A percentile compares a stretch with the other conserved stretches of the same genome.
These are phyloP conservation scores for Platycheirus albimanus DNA, from an alignment of 2,888 invertebrate genomes.

Conservation along the genomic window DNA sequence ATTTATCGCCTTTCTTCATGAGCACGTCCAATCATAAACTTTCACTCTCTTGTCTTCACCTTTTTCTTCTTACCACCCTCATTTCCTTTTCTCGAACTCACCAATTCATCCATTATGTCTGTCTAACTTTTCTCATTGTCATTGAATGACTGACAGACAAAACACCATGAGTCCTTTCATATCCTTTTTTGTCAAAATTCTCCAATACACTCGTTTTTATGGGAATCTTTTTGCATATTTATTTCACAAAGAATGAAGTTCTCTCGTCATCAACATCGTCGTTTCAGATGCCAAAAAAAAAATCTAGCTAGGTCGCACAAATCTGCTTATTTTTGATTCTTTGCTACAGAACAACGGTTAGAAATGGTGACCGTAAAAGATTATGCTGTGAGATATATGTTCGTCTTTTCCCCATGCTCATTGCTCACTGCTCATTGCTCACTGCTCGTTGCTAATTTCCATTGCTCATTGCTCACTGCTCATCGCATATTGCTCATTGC, in stretches of 20 bases:
- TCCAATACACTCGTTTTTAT: constrained; percentile 8
- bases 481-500: no score
- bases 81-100: background rate
- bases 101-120: constrained; percentile 29
- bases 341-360: no score
- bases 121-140: constrained; percentile 41
- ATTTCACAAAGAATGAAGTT: constrained; percentile 64
- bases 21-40: constrained; percentile 72
- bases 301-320: background rate
- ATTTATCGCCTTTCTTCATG: constrained; percentile 73
- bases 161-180: constrained; percentile 20
- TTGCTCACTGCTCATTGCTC: no score
- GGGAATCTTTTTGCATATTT: constrained; percentile 67
- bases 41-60: constrained; percentile 29
- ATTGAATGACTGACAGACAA: constrained; percentile 68
- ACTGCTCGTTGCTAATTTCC: no score
- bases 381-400: no score
- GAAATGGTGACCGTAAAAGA: no score
- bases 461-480: no score
- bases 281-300: constrained; percentile 32
- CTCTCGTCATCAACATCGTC: constrained; percentile 50
- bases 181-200: background rate
- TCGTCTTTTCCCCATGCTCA: no score
- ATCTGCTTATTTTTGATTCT: constrained; percentile 8
- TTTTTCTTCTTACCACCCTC: background rate